Evolutionary conservation across 2,797 vertebrate genomes (phyloP).

Genomic region (Hoplostethus mediterraneus): DNA sequence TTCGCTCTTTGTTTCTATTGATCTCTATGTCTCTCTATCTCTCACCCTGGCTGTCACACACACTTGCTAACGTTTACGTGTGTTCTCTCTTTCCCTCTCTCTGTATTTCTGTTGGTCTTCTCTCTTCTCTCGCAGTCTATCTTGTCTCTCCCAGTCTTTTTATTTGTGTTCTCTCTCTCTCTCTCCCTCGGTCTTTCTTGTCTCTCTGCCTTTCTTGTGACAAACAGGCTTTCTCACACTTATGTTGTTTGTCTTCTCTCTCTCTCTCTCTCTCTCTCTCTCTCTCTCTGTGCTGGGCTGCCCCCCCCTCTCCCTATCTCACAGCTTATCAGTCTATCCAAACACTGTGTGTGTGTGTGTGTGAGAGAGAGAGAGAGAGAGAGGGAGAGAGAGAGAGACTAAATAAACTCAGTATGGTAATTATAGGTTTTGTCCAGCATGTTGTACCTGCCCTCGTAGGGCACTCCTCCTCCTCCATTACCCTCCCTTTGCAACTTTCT

Average conservation of each 20-base stretch:
- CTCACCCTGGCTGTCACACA: neutral
- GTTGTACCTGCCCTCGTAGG: conserved; percentile 48
- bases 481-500: neutral
- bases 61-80: too few species aligned
- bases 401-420: conserved; percentile 57
- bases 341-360: conserved; percentile 40
- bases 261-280: conserved; percentile 12
- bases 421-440: conserved; percentile 51
- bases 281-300: neutral
- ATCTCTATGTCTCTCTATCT: neutral
- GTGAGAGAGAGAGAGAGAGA: neutral
- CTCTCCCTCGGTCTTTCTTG: too few species aligned
- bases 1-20: too few species aligned
- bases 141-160: too few species aligned
- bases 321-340: conserved; percentile 55
- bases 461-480: neutral
- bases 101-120: too few species aligned
- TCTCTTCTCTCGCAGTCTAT: too few species aligned
- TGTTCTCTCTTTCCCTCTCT: too few species aligned
- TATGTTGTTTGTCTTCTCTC: conserved; percentile 40
- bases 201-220: neutral
- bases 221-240: conserved; percentile 35
- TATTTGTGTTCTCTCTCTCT: too few species aligned
- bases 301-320: conserved; percentile 4
- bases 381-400: neutral